These are phyloP conservation scores for Tiliacea aurago DNA, from an alignment of 2,888 invertebrate genomes.

Conservation along the genomic window DNA sequence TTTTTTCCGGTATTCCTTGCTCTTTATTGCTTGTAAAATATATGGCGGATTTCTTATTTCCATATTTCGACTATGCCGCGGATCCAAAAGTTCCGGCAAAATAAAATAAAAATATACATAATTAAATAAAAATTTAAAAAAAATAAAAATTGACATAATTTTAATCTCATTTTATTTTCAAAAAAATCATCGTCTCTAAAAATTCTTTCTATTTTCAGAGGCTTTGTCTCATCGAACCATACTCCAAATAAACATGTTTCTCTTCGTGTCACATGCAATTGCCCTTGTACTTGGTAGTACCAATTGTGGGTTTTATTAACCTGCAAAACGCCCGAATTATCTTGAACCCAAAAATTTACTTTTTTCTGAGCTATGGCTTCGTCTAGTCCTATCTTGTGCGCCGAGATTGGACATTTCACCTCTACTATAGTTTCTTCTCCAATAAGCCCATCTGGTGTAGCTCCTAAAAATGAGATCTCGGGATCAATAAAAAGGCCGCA, in stretches of 20 bases:
- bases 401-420: conserved; percentile 21
- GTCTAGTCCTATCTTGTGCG: conserved; percentile 5
- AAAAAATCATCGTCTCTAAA: too few relatives aligned
- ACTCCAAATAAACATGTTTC: conserved; percentile 4
- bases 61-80: conserved; percentile 12
- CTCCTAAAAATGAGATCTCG: conserved; percentile 16
- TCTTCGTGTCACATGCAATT: conserved; percentile 14
- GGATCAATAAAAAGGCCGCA: conserved; percentile 28
- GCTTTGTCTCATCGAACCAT: conserved; percentile 2
- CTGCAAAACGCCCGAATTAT: background rate
- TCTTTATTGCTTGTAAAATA: conserved; percentile 8
- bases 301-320: conserved; percentile 6
- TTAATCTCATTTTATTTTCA: too few relatives aligned
- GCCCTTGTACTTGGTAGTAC: conserved; percentile 28
- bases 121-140: too few relatives aligned
- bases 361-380: too few relatives aligned
- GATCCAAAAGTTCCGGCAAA: conserved; percentile 8
- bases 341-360: conserved; percentile 12
- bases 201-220: too few relatives aligned
- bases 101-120: conserved; percentile 4
- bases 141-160: background rate
- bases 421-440: conserved; percentile 13
- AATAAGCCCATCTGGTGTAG: conserved; percentile 19
- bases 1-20: background rate
- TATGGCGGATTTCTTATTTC: conserved; percentile 12